Evolutionary conservation across 2,797 vertebrate species (phyloP), one percentile per base, ranked within the genome.

Genomic region (Ctenopoma kingsleyae): DNA sequence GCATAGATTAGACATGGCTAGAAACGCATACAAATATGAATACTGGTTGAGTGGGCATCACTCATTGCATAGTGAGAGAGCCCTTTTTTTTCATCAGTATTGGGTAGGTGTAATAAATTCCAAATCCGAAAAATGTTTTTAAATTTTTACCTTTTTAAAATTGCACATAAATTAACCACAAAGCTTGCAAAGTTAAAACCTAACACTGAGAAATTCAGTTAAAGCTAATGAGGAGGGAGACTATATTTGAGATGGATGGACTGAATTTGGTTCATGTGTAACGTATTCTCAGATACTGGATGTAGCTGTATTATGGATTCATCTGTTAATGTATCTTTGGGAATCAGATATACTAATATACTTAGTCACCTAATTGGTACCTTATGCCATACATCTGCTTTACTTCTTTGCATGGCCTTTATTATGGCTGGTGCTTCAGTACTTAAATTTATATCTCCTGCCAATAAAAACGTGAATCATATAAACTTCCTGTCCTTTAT

Each of bases 121-220:
- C 35, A 48, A 55, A 27, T 51, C 25, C n/a, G n/a, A 40, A 13
- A 66, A 61, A 49, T 71, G 32, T 12, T n/a, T n/a, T 6, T 19
- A 82, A 68, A 74, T 67, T 40, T 74, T 62, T 65, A 40, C 23
- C 20, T 67, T 74, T 63, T 60, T 54, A 36, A 62, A 78, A 60
- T 64, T 75, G 50, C 60, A 47, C 52, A 56, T 75, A 32, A 74
- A 79, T 73, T 40, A 66, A 47, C 30, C 43, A 61, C 59, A 44
- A 64, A 75, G 58, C 58, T 61, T 61, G 8, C 55, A 40, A 62
- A 62, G 49, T 62, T 60, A 27, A 40, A 19, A 19, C 30, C 16
- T 23, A 53, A 50, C 27, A 15, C 38, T 47, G 51, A 2, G 23
- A 0, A 51, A 66, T 35, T 19, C 48, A 66, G 32, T 40, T 17